Conservation (phyloP, 1,140 invertebrate genomes). For the Camponotus floridanus region DNA sequence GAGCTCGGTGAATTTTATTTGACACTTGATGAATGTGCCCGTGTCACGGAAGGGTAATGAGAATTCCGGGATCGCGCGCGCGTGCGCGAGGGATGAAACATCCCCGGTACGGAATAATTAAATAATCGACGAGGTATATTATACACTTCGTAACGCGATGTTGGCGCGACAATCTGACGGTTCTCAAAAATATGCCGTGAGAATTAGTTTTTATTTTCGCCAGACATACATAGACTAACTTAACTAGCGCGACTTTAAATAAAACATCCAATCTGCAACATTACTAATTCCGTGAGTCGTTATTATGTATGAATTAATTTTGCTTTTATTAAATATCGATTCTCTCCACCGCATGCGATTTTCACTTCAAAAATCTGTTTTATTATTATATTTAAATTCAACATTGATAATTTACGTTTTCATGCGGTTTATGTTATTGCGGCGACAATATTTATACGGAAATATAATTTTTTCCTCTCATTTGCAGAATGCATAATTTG, state of each 20-base stretch:
- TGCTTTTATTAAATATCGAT: neutral
- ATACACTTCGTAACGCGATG: neutral
- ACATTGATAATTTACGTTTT: conserved; percentile 2
- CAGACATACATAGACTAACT: neutral
- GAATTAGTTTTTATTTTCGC: too few relatives aligned
- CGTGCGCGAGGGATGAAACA: conserved; percentile 60
- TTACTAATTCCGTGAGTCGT: neutral
- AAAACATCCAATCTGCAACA: neutral
- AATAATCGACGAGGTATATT: conserved; percentile 52
- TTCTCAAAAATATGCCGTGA: conserved; percentile 18
- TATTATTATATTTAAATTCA: neutral
- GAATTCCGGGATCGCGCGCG: conserved; percentile 67
- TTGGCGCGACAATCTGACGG: conserved; percentile 1
- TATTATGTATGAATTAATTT: neutral
- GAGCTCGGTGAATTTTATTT: conserved; percentile 70
- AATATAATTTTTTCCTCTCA: too few relatives aligned
- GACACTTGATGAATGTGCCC: conserved; percentile 74
- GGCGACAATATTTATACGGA: too few relatives aligned
- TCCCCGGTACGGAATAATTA: conserved; percentile 64
- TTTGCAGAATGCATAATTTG: too few relatives aligned
- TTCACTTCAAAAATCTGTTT: neutral
- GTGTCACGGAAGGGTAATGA: conserved; percentile 70
- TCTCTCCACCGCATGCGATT: too few relatives aligned
- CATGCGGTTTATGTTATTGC: neutral
- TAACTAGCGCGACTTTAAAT: neutral